These are phyloP conservation scores for Ophonus ardosiacus DNA, from an alignment of 2,888 invertebrate genomes.

Conservation along the genomic window DNA sequence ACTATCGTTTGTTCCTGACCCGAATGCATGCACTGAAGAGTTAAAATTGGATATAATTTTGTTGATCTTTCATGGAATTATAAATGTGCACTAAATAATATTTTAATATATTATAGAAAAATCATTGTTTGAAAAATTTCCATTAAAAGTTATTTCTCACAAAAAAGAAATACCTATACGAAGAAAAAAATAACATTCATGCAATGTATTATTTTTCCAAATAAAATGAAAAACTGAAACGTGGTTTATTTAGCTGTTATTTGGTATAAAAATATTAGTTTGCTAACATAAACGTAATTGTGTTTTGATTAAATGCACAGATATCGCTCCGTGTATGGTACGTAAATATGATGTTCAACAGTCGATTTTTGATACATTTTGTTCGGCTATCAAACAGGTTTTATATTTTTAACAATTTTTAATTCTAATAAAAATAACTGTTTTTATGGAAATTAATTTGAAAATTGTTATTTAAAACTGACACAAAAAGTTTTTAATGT, in stretches of 20 bases:
- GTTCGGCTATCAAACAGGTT: not conserved
- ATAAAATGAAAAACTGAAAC: constrained; percentile 1
- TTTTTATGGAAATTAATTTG: not conserved
- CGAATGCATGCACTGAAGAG: too few relatives aligned
- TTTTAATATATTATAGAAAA: not conserved
- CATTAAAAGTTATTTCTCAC: not conserved
- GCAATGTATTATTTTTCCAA: not conserved
- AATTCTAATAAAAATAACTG: not conserved
- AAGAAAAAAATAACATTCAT: not conserved
- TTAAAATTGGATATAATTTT: not conserved
- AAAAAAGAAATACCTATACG: not conserved
- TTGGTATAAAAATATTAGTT: constrained; percentile 11
- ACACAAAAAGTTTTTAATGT: not conserved
- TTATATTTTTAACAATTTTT: constrained; percentile 18
- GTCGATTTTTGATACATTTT: not conserved
- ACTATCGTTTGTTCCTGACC: too few relatives aligned
- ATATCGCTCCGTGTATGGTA: not conserved
- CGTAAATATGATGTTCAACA: not conserved
- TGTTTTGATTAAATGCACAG: not conserved
- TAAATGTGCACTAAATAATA: too few relatives aligned
- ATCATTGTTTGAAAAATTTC: not conserved
- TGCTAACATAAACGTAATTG: not conserved
- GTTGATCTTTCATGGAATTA: too few relatives aligned
- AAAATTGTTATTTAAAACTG: not conserved
- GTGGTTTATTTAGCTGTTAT: constrained; percentile 15